Evolutionary conservation across 2,797 vertebrate genomes (phyloP), one percentile per base, ranked within the genome.

Genomic region (Bradypodion ventrale): DNA sequence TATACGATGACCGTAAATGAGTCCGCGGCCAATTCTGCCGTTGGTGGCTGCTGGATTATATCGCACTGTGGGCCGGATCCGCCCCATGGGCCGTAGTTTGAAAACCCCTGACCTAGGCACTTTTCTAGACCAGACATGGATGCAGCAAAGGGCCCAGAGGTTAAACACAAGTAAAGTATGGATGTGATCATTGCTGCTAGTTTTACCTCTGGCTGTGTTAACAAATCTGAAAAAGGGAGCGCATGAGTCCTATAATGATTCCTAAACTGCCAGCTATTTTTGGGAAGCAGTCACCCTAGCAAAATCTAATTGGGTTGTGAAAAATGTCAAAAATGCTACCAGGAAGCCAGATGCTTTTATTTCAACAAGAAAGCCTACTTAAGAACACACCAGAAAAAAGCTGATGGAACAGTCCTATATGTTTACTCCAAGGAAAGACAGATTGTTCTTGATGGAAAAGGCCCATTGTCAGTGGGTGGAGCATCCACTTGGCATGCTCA

Each of bases 251-350:
- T 74, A 21, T 73, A 78, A 85, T 80, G 69, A 85, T 65, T 75
- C 60, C 35, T 60, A 83, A 60, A 77, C 52, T 66, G 83, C 62
- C n/a, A 63, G 37, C 70, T 80, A 66, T 80, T 85, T 80, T 80
- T 83, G 35, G 70, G 62, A 66, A 65, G 70, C 78, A 79, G 32
- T 49, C 59, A 85, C 37, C 42, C 44, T 65, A 59, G 46, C 76
- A 66, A 56, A 42, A 85, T 85, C 69, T 74, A 66, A 66, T 85
- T 79, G 70, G 69, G 27, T 74, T 66, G 27, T 74, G 60, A 66
- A 74, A 85, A 80, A 44, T 80, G 70, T 74, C 73, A 77, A 66
- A 80, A 85, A 74, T 56, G 27, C 21, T 21, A 56, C 37, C 35
- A 6, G 69, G 72, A 84, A 78, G 63, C 16, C 23, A 40, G 46